Percentiles rank a stretch among this genome's conserved stretches.
Evolutionary conservation across 2,797 vertebrate genomes (phyloP).

Genomic region (Gallinago nigripennis): DNA sequence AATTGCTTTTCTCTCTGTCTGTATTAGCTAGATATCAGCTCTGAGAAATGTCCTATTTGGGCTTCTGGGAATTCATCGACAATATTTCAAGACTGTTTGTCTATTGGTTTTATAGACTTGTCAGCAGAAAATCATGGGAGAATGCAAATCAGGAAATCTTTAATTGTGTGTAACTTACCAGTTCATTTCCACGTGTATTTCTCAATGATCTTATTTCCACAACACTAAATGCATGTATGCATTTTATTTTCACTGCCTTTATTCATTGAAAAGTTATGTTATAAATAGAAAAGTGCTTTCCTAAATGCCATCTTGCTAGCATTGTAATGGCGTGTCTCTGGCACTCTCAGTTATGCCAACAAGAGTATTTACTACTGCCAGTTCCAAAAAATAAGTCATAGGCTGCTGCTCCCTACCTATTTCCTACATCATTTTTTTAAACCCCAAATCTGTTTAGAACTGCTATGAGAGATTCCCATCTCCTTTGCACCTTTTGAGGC

Average conservation of each 20-base stretch:
- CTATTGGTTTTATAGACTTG: slow-evolving; percentile 5
- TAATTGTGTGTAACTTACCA: slow-evolving; percentile 4
- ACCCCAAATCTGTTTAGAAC: neutral
- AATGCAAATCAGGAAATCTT: neutral
- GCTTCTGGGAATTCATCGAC: neutral
- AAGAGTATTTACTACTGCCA: neutral
- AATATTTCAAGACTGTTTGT: neutral
- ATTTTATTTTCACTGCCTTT: neutral
- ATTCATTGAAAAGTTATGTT: neutral
- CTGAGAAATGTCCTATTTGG: neutral
- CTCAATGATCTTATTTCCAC: neutral
- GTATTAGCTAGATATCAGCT: neutral
- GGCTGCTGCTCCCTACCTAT: neutral
- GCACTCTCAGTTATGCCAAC: neutral
- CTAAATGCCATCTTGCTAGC: neutral
- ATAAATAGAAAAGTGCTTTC: neutral
- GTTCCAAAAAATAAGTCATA: neutral
- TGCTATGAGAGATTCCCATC: neutral
- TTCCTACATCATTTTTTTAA: neutral
- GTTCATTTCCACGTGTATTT: neutral
- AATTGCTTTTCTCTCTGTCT: neutral
- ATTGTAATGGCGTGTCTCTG: neutral
- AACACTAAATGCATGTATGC: neutral
- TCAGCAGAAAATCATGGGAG: slow-evolving; percentile 8
- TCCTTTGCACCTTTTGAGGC: neutral